Evolutionary conservation across 2,797 vertebrate species (phyloP), one percentile per base, ranked within the genome.

Genomic region (Cryptoblepharus egeriae): DNA sequence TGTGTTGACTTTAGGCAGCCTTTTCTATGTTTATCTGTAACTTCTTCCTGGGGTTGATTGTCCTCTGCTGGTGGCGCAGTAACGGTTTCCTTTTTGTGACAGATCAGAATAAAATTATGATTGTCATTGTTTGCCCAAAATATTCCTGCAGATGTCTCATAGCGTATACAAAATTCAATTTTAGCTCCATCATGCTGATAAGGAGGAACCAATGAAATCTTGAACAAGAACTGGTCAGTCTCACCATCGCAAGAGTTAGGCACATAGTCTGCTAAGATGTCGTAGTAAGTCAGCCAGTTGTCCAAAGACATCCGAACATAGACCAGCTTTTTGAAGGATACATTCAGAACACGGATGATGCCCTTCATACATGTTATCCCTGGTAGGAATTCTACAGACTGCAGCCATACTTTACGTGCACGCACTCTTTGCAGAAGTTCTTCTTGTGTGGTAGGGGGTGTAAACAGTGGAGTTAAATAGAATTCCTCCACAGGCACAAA

Each of bases 91-190:
- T 94, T 98, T 95, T 96, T 97, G 88, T 97, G 96, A 91, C 97
- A 99, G 93, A 97, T 95, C 82, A 99, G 77, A 68, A 96, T 94
- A 75, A 98, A 99, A 95, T 99, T 99, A 88, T 95, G 93, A 32
- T 95, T 96, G 3, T 95, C 90, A 79, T 99, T 99, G 90, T 98
- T 99, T 86, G 97, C 97, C 99, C 99, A 99, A 94, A 98, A 99
- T 39, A 93, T 97, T 75, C 97, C 98, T 63, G 81, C 30, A 0
- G 96, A 91, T 22, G 97, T 98, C 83, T 99, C 97, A 0, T 99
- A 99, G 28, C 98, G 96, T 89, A 99, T 97, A 82, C 98, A 99
- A 94, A 99, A 97, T 89, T 99, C 98, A 91, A 99, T 83, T 84
- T 96, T 96, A 80, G 92, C 91, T 61, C 97, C 98, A 58, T 97